Percentiles rank a stretch among this genome's conserved stretches.
Evolutionary conservation across 2,797 vertebrate genomes (phyloP).

Genomic region (Emys orbicularis): DNA sequence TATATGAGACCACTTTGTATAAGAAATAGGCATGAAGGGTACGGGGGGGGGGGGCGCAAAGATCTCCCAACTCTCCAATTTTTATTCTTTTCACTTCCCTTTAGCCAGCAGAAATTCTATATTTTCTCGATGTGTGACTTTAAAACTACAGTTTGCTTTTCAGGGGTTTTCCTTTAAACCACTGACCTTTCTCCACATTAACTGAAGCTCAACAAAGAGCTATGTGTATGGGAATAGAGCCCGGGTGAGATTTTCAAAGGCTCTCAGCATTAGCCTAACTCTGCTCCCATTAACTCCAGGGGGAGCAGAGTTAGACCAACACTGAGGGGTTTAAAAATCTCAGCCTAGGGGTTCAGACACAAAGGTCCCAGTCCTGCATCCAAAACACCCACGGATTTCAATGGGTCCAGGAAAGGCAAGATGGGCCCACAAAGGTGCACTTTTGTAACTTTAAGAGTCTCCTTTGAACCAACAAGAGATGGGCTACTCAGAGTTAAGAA

Average conservation of each 20-base stretch:
- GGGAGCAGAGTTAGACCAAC: slow-evolving; percentile 19
- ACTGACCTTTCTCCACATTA: neutral
- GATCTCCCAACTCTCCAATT: neutral
- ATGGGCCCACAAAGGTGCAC: neutral
- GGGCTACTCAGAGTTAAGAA: slow-evolving; percentile 55
- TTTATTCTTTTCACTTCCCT: neutral
- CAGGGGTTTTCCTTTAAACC: neutral
- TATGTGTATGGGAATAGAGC: rapidly evolving
- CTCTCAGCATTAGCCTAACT: neutral
- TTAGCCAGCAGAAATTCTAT: neutral
- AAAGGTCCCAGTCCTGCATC: slow-evolving; percentile 12
- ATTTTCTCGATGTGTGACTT: neutral
- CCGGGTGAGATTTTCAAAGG: neutral
- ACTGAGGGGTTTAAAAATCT: neutral
- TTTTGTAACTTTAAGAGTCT: slow-evolving; percentile 1
- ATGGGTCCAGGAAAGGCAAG: neutral
- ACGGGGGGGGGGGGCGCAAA: rapidly evolving
- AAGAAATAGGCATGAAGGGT: neutral
- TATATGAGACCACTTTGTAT: neutral
- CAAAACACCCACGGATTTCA: slow-evolving; percentile 37
- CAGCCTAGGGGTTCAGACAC: neutral
- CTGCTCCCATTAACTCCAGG: neutral
- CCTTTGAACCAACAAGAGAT: slow-evolving; percentile 54
- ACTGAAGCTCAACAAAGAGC: neutral
- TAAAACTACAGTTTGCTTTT: neutral